These are phyloP conservation scores for Cataglyphis cursor DNA, from an alignment of 2,888 invertebrate species.

Conservation along the genomic window DNA sequence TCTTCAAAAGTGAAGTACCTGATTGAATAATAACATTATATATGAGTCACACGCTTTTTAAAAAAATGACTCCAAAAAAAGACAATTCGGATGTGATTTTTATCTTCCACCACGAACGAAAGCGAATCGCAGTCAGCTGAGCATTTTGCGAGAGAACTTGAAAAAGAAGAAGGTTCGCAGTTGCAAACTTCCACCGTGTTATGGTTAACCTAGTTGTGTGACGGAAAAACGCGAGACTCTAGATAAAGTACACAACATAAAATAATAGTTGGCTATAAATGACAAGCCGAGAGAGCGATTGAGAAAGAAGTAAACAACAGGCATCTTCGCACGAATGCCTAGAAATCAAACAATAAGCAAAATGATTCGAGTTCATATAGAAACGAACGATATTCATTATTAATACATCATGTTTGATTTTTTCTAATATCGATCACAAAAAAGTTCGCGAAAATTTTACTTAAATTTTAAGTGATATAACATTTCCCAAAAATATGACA, in stretches of 20 bases:
- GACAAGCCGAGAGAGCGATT: neutral
- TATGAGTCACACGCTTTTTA: neutral
- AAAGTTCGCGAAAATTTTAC: neutral
- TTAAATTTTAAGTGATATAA: neutral
- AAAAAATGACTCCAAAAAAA: neutral
- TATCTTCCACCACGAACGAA: conserved; percentile 56
- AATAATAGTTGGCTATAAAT: conserved; percentile 17
- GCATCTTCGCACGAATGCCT: neutral
- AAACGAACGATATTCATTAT: neutral
- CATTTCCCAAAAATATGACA: neutral
- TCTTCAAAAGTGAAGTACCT: neutral
- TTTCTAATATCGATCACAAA: neutral
- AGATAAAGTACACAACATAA: conserved; percentile 29
- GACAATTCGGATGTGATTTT: conserved; percentile 20
- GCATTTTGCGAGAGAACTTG: conserved; percentile 69
- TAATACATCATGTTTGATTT: neutral
- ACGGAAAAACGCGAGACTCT: conserved; percentile 61
- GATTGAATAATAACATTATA: neutral
- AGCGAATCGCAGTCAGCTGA: conserved; percentile 72
- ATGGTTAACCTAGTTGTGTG: conserved; percentile 70
- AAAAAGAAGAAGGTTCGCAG: conserved; percentile 56
- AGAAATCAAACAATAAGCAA: neutral
- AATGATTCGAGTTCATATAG: neutral
- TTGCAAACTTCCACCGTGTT: conserved; percentile 67
- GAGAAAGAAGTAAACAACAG: neutral